phyloP scores from a whole-genome alignment of 2,113 vertebrate genomes.

The Heterochromis multidens region DNA sequence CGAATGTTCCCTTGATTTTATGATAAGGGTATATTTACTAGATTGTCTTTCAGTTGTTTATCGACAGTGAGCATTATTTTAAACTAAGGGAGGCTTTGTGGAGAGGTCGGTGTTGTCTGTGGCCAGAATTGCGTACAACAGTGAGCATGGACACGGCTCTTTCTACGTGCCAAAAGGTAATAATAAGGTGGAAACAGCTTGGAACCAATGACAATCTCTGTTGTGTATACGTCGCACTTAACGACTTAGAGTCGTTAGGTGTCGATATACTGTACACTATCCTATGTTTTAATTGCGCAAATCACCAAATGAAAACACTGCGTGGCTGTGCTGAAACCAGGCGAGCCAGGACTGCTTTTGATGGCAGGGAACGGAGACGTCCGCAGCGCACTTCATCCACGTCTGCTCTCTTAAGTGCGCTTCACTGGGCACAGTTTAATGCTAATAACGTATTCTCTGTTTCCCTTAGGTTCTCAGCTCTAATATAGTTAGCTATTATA shows the following conservation, averaged over 20 bases:
- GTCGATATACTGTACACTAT: background rate
- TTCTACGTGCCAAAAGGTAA: background rate
- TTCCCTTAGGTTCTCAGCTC: conserved; percentile 26
- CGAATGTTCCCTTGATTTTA: background rate
- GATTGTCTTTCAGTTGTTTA: background rate
- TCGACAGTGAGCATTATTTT: background rate
- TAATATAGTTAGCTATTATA: conserved; percentile 37
- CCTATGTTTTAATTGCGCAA: background rate
- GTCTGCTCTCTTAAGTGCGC: conserved; percentile 61
- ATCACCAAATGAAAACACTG: background rate
- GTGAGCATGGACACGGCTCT: background rate
- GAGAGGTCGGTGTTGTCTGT: background rate
- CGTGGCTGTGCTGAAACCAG: background rate
- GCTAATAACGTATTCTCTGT: conserved; percentile 52
- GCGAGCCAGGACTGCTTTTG: background rate
- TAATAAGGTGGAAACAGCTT: background rate
- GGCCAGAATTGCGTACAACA: background rate
- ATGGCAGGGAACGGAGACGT: background rate
- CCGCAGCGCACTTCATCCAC: conserved; percentile 53
- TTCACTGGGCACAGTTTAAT: conserved; percentile 64
- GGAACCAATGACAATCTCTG: background rate
- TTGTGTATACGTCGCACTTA: background rate
- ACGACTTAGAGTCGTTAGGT: background rate
- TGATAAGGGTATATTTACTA: background rate
- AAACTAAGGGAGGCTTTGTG: background rate